Evolutionary conservation across 2,113 vertebrate species (phyloP).

Genomic region (Ranitomeya imitator): DNA sequence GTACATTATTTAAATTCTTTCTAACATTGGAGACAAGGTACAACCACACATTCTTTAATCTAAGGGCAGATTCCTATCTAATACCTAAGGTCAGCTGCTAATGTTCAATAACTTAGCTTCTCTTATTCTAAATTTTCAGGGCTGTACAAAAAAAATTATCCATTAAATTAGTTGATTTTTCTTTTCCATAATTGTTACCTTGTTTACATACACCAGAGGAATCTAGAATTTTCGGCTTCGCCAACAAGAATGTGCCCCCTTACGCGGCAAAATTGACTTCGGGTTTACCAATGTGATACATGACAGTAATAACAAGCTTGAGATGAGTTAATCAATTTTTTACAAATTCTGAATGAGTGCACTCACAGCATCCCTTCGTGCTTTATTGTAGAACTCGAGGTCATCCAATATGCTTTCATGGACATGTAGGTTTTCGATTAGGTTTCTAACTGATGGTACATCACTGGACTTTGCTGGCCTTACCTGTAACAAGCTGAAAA

Average conservation of each 20-base stretch:
- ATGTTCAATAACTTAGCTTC: not conserved
- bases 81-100: not conserved
- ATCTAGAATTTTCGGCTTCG: not conserved
- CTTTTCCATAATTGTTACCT: not conserved
- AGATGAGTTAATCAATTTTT: not conserved
- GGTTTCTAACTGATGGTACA: conserved; percentile 67
- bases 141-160: not conserved
- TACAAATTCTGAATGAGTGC: not conserved
- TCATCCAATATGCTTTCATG: conserved; percentile 74
- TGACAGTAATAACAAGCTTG: not conserved
- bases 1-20: not conserved
- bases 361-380: conserved; percentile 78
- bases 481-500: conserved; percentile 78
- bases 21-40: not conserved
- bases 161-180: not conserved
- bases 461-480: conserved; percentile 74
- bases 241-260: not conserved
- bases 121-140: not conserved
- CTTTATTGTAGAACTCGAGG: conserved; percentile 71
- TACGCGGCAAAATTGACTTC: not conserved
- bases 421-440: conserved; percentile 72
- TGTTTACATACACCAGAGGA: not conserved
- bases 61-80: not conserved
- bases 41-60: no score
- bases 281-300: not conserved